Evolutionary conservation across 1,140 invertebrate species (phyloP), one percentile per base, ranked within the genome.

Genomic region (Pogonognathellus flavescens): DNA sequence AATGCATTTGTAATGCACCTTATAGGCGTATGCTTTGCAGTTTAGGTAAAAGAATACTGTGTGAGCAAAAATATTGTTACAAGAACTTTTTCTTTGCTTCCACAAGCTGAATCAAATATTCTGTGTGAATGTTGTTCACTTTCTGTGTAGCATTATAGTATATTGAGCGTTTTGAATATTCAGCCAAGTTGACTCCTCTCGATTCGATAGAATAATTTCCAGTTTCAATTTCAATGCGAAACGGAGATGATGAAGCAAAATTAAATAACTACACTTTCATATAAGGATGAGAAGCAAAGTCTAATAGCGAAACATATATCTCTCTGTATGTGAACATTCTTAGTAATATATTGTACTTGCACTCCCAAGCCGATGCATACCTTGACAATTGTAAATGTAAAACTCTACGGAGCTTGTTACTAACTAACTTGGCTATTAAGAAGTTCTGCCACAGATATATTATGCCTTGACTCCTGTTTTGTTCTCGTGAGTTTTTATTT

Each of bases 241-340:
- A 76, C 70, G 70, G 70, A 76, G 70, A 76, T 76, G 70, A 76
- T 76, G 70, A 76, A 76, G 70, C 70, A 76, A 41, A 41, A 41
- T 41, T 41, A 41, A 41, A 76, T 76, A 49, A 76, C 66, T 70
- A n/a, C 53, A 57, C 31, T 41, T 41, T 41, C 6, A 41, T 41
- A 41, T 41, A 41, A 41, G 2, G 31, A 41, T 3, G 31, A 41
- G 31, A 41, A 6, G 31, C 31, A 41, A 41, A 41, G 1, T 6
- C 1, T 41, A 41, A 41, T 41, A 41, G 2, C 1, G 1, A 41
- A 3, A 41, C 31, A 41, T 41, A 41, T 6, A 41, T 41, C 1
- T 41, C 1, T 41, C 31, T 41, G 31, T 41, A 41, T 41, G 6
- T 60, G 22, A 18, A 60, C 18, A 60, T 60, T 20, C n/a, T n/a